Conservation (phyloP, 1,140 invertebrate species). For the Drosophila truncata region DNA sequence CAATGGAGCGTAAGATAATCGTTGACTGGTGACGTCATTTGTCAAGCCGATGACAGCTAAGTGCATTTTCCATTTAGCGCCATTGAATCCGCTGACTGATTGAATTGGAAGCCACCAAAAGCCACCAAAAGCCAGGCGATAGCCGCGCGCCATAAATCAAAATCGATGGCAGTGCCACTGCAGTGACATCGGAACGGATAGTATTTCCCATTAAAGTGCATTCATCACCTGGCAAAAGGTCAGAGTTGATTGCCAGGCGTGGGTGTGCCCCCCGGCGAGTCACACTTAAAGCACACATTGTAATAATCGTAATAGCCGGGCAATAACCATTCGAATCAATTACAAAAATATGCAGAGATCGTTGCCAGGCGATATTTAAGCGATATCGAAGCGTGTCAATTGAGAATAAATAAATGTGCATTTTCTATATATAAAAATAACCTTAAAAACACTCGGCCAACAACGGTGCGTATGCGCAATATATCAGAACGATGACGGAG, state of each 20-base stretch:
- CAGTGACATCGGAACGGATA: conserved; percentile 20
- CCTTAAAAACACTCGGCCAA: conserved; percentile 53
- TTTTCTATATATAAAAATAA: conserved; percentile 61
- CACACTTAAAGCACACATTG: conserved; percentile 18
- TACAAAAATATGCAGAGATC: conserved; percentile 62
- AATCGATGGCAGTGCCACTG: conserved; percentile 20
- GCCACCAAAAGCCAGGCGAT: no score
- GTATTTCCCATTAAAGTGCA: conserved; percentile 33
- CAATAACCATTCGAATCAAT: conserved; percentile 66
- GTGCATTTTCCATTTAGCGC: conserved; percentile 63
- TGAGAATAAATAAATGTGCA: conserved; percentile 42
- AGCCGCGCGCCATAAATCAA: conserved; percentile 56
- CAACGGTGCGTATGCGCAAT: conserved; percentile 74
- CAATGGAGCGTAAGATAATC: conserved; percentile 30
- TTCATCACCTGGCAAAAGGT: conserved; percentile 42
- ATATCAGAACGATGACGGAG: conserved; percentile 63
- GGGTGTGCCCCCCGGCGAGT: conserved; percentile 40
- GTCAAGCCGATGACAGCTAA: conserved; percentile 68
- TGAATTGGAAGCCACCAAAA: conserved; percentile 46
- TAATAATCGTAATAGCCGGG: conserved; percentile 36
- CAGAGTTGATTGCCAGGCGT: conserved; percentile 37
- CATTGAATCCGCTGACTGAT: conserved; percentile 50
- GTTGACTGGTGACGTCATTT: conserved; percentile 69
- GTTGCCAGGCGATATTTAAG: conserved; percentile 4
- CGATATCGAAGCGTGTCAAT: conserved; percentile 65